Evolutionary conservation across 2,113 vertebrate genomes (phyloP).

Genomic region (Taurulus bubalis): DNA sequence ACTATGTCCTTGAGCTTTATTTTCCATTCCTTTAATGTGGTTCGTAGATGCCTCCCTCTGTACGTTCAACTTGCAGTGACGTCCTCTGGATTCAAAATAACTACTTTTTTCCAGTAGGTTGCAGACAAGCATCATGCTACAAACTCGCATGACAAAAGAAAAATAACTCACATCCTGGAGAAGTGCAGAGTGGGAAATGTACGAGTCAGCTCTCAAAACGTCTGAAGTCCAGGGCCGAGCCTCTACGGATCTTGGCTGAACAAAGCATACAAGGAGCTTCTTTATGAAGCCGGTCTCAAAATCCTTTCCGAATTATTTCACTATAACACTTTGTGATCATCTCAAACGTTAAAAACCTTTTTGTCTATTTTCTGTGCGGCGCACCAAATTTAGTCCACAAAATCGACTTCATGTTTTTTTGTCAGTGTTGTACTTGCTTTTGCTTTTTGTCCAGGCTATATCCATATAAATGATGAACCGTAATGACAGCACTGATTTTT

Average conservation of each 20-base stretch:
- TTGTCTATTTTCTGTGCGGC: background rate
- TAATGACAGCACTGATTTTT: background rate
- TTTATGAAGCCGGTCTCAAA: background rate
- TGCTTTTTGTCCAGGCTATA: background rate
- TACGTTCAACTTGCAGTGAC: background rate
- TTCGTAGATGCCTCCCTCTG: background rate
- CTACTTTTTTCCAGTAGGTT: slow-evolving; percentile 3
- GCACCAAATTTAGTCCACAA: background rate
- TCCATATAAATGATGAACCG: background rate
- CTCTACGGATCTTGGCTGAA: slow-evolving; percentile 22
- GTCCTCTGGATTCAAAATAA: background rate
- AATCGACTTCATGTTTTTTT: background rate
- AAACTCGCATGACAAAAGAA: background rate
- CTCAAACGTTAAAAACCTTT: background rate
- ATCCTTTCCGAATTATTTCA: background rate
- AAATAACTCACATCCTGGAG: slow-evolving; percentile 6
- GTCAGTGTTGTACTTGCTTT: background rate
- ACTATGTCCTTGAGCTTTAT: background rate
- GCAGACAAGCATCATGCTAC: slow-evolving; percentile 31
- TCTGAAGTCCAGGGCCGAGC: slow-evolving; percentile 16
- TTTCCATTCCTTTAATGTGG: background rate
- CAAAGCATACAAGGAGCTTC: background rate
- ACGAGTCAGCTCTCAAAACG: slow-evolving; percentile 35
- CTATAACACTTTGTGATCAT: slow-evolving; percentile 13
- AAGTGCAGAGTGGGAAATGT: slow-evolving; percentile 22